Evolutionary conservation across 2,888 invertebrate genomes (phyloP).

Genomic region (Nomada fucata): DNA sequence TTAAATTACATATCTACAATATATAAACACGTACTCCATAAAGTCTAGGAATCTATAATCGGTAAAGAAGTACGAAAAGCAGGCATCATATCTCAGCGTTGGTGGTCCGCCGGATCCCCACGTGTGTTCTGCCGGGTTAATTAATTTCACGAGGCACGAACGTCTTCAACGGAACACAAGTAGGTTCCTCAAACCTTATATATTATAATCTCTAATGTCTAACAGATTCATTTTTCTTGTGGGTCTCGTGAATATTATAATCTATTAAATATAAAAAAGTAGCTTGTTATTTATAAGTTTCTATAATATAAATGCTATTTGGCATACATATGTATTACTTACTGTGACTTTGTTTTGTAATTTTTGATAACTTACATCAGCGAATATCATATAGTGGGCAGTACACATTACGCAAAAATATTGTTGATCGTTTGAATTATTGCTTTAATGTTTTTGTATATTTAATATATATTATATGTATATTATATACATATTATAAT

Average conservation of each 20-base stretch:
- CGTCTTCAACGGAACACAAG: no score
- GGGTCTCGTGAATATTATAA: slow-evolving; percentile 25
- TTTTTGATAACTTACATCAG: slow-evolving; percentile 29
- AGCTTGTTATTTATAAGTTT: slow-evolving; percentile 19
- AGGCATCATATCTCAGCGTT: no score
- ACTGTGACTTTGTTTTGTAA: slow-evolving; percentile 31
- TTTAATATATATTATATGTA: slow-evolving; percentile 17
- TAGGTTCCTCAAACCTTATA: no score
- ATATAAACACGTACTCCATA: no score
- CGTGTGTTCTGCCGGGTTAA: no score
- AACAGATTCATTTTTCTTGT: slow-evolving; percentile 23
- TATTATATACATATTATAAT: slow-evolving; percentile 12
- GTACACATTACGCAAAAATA: background rate
- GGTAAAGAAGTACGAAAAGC: no score
- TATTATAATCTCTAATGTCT: background rate
- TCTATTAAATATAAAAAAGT: slow-evolving; percentile 18
- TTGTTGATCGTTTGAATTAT: slow-evolving; percentile 17
- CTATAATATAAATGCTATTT: background rate
- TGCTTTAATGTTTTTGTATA: slow-evolving; percentile 39
- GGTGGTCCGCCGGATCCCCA: no score
- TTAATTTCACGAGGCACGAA: no score
- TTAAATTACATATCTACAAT: no score
- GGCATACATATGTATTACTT: slow-evolving; percentile 25
- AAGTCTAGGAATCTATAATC: no score
- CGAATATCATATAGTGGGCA: slow-evolving; percentile 27